phyloP scores from a whole-genome alignment of 2,888 invertebrate genomes.

The Tryphoninae sp. region DNA sequence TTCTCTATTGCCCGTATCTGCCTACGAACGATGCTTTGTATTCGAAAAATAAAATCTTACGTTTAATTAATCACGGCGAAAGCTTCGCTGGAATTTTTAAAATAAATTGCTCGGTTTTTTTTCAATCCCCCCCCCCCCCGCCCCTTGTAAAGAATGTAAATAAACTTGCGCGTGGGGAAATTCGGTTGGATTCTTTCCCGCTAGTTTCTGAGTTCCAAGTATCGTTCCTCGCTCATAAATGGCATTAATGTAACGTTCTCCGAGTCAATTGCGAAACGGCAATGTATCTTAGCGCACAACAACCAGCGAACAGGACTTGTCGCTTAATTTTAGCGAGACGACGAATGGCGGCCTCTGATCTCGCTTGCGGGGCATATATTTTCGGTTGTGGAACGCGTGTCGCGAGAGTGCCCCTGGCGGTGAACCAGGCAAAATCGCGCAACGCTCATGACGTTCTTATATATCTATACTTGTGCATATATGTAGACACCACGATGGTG shows the following conservation, averaged over 20 bases:
- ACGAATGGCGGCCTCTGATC: slow-evolving; percentile 77
- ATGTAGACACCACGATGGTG: slow-evolving; percentile 60
- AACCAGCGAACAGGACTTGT: slow-evolving; percentile 66
- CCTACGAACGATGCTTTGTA: not conserved
- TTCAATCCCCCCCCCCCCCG: not conserved
- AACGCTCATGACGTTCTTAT: slow-evolving; percentile 55
- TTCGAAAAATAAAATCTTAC: not conserved
- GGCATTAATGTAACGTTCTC: not conserved
- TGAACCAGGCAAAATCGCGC: slow-evolving; percentile 67
- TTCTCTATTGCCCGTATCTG: no score
- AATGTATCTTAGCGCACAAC: not conserved
- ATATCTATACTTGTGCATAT: not conserved
- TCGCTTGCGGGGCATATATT: slow-evolving; percentile 73
- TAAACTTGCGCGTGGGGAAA: not conserved
- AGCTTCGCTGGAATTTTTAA: not conserved
- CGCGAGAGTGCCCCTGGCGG: slow-evolving; percentile 66
- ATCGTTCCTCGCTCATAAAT: not conserved
- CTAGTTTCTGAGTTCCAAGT: not conserved
- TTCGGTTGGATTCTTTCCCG: not conserved
- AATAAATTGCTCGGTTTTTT: not conserved
- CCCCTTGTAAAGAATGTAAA: not conserved
- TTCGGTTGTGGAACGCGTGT: slow-evolving; percentile 71
- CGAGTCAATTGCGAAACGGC: not conserved
- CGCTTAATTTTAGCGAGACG: slow-evolving; percentile 77
- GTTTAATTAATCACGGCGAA: not conserved